Evolutionary conservation across 2,888 invertebrate genomes (phyloP).

Genomic region (Athalia cordata): DNA sequence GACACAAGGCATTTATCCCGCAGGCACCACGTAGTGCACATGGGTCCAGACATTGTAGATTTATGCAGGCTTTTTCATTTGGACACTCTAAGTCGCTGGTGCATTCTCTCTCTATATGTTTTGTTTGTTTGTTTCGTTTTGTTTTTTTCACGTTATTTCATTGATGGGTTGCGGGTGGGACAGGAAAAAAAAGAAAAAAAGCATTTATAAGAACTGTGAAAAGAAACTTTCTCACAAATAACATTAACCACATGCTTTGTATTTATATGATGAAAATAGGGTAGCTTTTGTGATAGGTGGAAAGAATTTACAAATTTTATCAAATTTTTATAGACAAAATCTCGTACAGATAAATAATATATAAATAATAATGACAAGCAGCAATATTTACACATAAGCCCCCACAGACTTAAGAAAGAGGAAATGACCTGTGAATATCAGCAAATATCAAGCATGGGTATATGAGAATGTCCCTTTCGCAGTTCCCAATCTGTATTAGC

Average conservation of each 20-base stretch:
- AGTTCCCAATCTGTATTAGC: constrained; percentile 82
- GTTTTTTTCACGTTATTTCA: constrained; percentile 51
- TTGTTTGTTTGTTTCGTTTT: too few species aligned
- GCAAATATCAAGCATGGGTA: constrained; percentile 69
- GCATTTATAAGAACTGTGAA: constrained; percentile 91
- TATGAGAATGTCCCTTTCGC: constrained; percentile 87
- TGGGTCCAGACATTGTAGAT: constrained; percentile 93
- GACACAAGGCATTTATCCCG: constrained; percentile 92
- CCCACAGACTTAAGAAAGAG: constrained; percentile 71
- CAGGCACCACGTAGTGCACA: constrained; percentile 92
- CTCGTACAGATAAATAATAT: constrained; percentile 45
- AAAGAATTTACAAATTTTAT: constrained; percentile 55
- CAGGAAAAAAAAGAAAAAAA: constrained; percentile 79
- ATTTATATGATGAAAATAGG: constrained; percentile 50
- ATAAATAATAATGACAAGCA: constrained; percentile 71
- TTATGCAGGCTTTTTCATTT: constrained; percentile 93
- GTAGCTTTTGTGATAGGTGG: constrained; percentile 59
- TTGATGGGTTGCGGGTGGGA: constrained; percentile 50
- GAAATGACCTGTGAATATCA: constrained; percentile 68
- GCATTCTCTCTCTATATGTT: constrained; percentile 85
- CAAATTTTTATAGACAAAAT: constrained; percentile 48
- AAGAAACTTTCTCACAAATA: constrained; percentile 87
- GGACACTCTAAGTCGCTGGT: constrained; percentile 93
- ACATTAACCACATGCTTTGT: constrained; percentile 78
- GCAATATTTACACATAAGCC: constrained; percentile 78